Percentiles rank a stretch among this genome's conserved stretches.
phyloP scores from a whole-genome alignment of 1,140 invertebrate genomes.

The Drosophila nigrodunni region DNA sequence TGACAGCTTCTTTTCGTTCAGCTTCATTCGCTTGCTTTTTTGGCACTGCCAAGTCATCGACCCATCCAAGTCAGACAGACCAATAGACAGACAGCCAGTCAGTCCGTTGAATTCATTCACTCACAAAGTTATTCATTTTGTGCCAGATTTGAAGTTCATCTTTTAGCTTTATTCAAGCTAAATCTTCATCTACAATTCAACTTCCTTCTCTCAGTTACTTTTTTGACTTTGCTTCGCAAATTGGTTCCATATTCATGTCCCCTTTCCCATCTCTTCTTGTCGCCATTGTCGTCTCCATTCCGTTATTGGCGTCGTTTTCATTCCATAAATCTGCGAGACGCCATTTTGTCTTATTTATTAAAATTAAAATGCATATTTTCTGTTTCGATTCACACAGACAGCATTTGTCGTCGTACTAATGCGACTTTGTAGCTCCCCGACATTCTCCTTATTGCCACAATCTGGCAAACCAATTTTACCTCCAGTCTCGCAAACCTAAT shows the following conservation, averaged over 20 bases:
- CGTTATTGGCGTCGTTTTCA: slow-evolving; percentile 62
- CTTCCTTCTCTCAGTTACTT: background rate
- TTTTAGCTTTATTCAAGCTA: slow-evolving; percentile 24
- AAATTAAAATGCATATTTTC: slow-evolving; percentile 77
- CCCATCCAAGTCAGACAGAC: slow-evolving; percentile 21
- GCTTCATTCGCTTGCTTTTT: slow-evolving; percentile 13
- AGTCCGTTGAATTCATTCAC: slow-evolving; percentile 45
- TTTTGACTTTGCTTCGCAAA: slow-evolving; percentile 50
- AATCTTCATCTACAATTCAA: background rate
- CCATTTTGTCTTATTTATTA: slow-evolving; percentile 80
- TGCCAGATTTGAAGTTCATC: slow-evolving; percentile 73
- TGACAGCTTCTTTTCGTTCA: slow-evolving; percentile 61
- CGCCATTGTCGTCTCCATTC: slow-evolving; percentile 62
- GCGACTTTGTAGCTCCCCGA: background rate
- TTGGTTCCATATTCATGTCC: slow-evolving; percentile 58
- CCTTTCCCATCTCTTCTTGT: background rate
- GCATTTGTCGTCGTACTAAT: background rate
- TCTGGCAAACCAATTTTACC: background rate
- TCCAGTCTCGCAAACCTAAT: background rate
- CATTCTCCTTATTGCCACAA: background rate
- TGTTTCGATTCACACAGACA: slow-evolving; percentile 23
- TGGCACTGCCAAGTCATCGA: slow-evolving; percentile 38
- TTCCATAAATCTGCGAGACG: slow-evolving; percentile 68
- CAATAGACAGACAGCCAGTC: slow-evolving; percentile 2
- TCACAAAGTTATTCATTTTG: slow-evolving; percentile 70